Evolutionary conservation across 2,888 invertebrate species (phyloP).

Genomic region (Auanema sp.): DNA sequence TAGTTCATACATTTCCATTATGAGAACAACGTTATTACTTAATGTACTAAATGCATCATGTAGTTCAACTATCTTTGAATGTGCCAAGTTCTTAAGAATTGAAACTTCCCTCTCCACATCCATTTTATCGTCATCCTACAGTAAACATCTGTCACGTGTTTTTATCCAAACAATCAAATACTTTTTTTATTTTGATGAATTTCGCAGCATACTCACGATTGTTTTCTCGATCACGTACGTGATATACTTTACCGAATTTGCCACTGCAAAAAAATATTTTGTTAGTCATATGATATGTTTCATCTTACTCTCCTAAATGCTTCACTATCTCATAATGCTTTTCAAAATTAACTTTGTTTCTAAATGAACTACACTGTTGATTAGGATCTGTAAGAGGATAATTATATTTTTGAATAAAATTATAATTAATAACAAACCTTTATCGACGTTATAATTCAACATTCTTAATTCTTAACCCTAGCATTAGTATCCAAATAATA

Average conservation of each 20-base stretch:
- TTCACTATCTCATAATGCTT: constrained; percentile 53
- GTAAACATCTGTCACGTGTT: background rate
- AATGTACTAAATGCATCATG: constrained; percentile 90
- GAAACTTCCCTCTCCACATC: constrained; percentile 73
- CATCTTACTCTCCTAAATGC: constrained; percentile 54
- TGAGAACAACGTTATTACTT: constrained; percentile 87
- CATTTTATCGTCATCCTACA: constrained; percentile 52
- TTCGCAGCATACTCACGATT: constrained; percentile 80
- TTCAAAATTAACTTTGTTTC: constrained; percentile 47
- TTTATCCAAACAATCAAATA: background rate
- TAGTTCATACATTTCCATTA: constrained; percentile 89
- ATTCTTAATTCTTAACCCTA: no score
- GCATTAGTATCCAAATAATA: no score
- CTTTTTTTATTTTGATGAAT: constrained; percentile 69
- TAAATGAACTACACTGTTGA: no score
- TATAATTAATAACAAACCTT: no score
- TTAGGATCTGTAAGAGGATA: no score
- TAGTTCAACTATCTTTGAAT: constrained; percentile 91
- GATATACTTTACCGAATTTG: constrained; percentile 69
- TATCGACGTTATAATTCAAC: no score
- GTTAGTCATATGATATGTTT: constrained; percentile 3
- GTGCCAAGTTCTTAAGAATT: constrained; percentile 90
- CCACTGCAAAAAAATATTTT: constrained; percentile 63
- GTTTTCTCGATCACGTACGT: constrained; percentile 72
- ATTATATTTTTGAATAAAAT: no score